Evolutionary conservation across 2,113 vertebrate genomes (phyloP).

Genomic region (Mohoua ochrocephala): DNA sequence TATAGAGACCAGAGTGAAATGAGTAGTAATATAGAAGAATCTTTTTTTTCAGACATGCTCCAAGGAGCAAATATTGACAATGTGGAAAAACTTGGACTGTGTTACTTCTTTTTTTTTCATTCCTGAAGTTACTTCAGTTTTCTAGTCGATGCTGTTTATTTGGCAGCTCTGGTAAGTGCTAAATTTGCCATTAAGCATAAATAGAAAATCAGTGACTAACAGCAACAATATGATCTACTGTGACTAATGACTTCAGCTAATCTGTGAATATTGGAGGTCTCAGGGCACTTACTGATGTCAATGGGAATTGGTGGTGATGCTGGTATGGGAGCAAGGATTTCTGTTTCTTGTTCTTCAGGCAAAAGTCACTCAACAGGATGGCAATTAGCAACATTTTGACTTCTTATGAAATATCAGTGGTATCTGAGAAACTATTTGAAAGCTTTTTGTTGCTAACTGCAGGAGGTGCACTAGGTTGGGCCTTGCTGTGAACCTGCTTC

Average conservation of each 20-base stretch:
- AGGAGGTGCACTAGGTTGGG: neutral
- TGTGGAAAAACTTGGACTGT: neutral
- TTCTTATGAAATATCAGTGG: neutral
- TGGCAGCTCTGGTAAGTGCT: neutral
- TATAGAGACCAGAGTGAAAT: neutral
- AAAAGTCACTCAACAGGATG: neutral
- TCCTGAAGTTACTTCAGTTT: neutral
- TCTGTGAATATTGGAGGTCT: neutral
- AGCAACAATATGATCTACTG: neutral
- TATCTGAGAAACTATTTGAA: neutral
- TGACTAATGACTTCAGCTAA: neutral
- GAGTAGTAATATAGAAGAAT: neutral
- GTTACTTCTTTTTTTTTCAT: neutral
- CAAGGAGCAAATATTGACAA: neutral
- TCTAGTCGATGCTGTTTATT: neutral
- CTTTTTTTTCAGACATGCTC: neutral
- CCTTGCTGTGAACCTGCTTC: neutral
- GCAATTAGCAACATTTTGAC: neutral
- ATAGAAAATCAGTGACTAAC: neutral
- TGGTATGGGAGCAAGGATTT: neutral
- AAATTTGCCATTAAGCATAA: neutral
- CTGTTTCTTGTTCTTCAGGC: neutral
- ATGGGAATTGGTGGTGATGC: neutral
- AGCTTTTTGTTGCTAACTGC: neutral
- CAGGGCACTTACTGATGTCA: neutral